Evolutionary conservation across 1,140 invertebrate species (phyloP).

Genomic region (Notospermus geniculatus): DNA sequence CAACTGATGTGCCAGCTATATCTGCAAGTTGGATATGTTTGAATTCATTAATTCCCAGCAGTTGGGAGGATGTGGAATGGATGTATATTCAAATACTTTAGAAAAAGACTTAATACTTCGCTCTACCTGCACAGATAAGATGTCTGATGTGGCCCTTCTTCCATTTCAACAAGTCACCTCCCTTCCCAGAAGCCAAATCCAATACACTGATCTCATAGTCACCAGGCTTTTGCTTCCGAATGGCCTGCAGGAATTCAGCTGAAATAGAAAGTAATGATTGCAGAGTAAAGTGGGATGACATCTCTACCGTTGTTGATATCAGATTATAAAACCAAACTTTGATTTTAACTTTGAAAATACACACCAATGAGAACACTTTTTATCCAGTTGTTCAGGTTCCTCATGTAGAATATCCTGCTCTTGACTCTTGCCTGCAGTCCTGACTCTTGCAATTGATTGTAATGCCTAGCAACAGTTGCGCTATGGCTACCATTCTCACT

Average conservation of each 20-base stretch:
- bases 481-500: constrained; percentile 9
- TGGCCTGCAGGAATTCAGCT: constrained; percentile 39
- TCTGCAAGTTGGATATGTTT: constrained; percentile 66
- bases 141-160: constrained; percentile 77
- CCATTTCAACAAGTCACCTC: constrained; percentile 96
- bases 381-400: constrained; percentile 99
- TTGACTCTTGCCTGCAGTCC: constrained; percentile 74
- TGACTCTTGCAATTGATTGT: constrained; percentile 65
- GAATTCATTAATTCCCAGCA: too few relatives aligned
- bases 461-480: constrained; percentile 56
- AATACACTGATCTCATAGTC: constrained; percentile 54
- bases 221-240: constrained; percentile 24
- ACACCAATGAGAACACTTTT: constrained; percentile 85
- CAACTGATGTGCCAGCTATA: constrained; percentile 87
- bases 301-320: too few relatives aligned
- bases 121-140: constrained; percentile 76
- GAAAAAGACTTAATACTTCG: not conserved
- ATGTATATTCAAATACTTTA: not conserved
- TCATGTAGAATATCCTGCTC: constrained; percentile 86
- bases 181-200: constrained; percentile 82
- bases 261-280: too few relatives aligned
- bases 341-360: constrained; percentile 17
- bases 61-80: too few relatives aligned
- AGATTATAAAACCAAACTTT: too few relatives aligned
- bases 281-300: not conserved